Percentiles rank a stretch among this genome's conserved stretches.
These are phyloP conservation scores for Heterodera schachtii DNA, from an alignment of 1,140 invertebrate species.

Conservation along the genomic window DNA sequence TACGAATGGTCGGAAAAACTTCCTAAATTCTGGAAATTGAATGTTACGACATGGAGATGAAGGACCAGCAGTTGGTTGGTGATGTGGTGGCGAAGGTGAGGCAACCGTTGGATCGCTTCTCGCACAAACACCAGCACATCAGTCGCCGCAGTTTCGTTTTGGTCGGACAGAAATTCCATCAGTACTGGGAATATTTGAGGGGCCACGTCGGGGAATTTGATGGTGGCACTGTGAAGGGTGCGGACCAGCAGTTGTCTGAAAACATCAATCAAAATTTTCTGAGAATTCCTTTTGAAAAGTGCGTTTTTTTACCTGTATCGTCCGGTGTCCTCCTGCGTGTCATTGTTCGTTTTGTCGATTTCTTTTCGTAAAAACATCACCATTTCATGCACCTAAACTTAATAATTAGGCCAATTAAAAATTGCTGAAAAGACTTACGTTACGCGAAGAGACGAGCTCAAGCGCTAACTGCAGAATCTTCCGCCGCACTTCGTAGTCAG, in stretches of 20 bases:
- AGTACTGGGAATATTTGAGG: slow-evolving; percentile 88
- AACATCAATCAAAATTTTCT: background rate
- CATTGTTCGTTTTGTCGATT: slow-evolving; percentile 84
- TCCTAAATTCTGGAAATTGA: slow-evolving; percentile 69
- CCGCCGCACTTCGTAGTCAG: slow-evolving; percentile 85
- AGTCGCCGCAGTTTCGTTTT: slow-evolving; percentile 85
- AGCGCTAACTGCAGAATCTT: slow-evolving; percentile 84
- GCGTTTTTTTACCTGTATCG: slow-evolving; percentile 74
- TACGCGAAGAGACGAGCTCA: slow-evolving; percentile 87
- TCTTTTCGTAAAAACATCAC: slow-evolving; percentile 70
- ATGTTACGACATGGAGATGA: background rate
- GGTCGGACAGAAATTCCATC: slow-evolving; percentile 92
- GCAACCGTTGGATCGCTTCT: slow-evolving; percentile 90
- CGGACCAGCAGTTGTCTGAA: slow-evolving; percentile 84
- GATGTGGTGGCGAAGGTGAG: slow-evolving; percentile 78
- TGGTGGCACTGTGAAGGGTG: slow-evolving; percentile 89
- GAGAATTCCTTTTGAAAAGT: background rate
- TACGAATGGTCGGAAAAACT: slow-evolving; percentile 77
- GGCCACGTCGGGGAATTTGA: slow-evolving; percentile 97
- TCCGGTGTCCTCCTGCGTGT: slow-evolving; percentile 83
- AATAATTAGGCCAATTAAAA: no score
- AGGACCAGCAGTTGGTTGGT: slow-evolving; percentile 70
- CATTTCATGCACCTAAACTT: slow-evolving; percentile 74
- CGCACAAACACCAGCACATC: slow-evolving; percentile 93
- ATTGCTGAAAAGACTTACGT: slow-evolving; percentile 70